Evolutionary conservation across 2,113 vertebrate species (phyloP), one percentile per base, ranked within the genome.

Genomic region (Psophia crepitans): DNA sequence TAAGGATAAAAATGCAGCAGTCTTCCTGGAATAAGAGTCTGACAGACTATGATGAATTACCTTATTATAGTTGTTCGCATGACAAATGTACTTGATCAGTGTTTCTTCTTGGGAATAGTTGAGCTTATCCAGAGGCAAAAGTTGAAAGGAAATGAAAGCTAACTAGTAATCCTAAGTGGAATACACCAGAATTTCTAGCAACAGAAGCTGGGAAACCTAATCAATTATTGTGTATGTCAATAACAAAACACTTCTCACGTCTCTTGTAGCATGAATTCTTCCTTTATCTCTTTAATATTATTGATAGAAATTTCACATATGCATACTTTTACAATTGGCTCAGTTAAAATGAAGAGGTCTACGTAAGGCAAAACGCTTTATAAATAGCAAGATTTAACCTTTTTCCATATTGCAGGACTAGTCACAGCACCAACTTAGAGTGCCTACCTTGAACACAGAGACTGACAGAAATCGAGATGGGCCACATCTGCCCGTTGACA

Each of bases 1-100:
- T 98, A 97, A 97, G 98, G 96, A 97, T 97, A 98, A 98, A 98
- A 98, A 98, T 97, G 93, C 95, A 97, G 91, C 86, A 96, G 97
- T 95, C 97, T 98, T 98, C 92, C 96, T 97, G 95, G 96, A 98
- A 97, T 97, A 97, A 97, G 97, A 95, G 74, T 94, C 90, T 98
- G 98, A 98, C 97, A 98, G 97, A 97, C 96, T 97, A 95, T 98
- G 98, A 98, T 98, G 97, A 98, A 98, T 98, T 98, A 98, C 97
- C 98, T 98, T 98, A 98, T 98, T 98, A 98, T 91, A 88, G 88
- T 97, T 94, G 94, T 95, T 98, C 92, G 32, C 94, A 98, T 98
- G 98, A 98, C 98, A 98, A 98, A 98, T 98, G 96, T 96, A 97
- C 97, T 98, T 98, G 97, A 98, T 98, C 97, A 97, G 93, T 96